Conservation (phyloP, 2,797 vertebrate genomes). For the Centropyge bicolor region DNA sequence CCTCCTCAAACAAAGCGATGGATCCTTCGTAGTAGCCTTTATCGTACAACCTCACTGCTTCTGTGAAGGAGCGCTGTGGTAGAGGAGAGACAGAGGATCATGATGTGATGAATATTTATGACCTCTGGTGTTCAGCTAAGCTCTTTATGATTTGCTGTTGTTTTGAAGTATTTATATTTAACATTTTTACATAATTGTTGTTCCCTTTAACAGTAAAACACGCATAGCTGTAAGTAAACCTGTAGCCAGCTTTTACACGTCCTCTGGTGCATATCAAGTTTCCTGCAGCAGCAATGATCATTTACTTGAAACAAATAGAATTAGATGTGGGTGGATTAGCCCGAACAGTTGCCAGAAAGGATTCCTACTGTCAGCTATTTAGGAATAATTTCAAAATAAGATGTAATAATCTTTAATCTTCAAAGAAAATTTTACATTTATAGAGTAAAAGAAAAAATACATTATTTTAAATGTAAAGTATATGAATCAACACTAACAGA, state of each 20-base stretch:
- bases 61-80: conserved; percentile 88
- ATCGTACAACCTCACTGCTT: conserved; percentile 90
- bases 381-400: not conserved
- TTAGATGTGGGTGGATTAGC: not conserved
- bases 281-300: conserved; percentile 6
- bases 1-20: conserved; percentile 88
- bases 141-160: no score
- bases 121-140: not conserved
- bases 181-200: conserved; percentile 12
- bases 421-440: not conserved
- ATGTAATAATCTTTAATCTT: not conserved
- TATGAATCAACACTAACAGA: not conserved
- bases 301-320: conserved; percentile 34
- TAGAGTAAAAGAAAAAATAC: not conserved
- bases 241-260: conserved; percentile 24
- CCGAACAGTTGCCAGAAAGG: conserved; percentile 5
- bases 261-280: conserved; percentile 10
- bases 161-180: not conserved
- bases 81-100: conserved; percentile 13
- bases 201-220: not conserved
- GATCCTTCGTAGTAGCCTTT: conserved; percentile 85
- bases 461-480: not conserved
- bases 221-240: not conserved
- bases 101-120: not conserved
- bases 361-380: not conserved